Base-by-base conservation (phyloP, 2,888 invertebrate species). In the Malthinus seriepunctatus region DNA sequence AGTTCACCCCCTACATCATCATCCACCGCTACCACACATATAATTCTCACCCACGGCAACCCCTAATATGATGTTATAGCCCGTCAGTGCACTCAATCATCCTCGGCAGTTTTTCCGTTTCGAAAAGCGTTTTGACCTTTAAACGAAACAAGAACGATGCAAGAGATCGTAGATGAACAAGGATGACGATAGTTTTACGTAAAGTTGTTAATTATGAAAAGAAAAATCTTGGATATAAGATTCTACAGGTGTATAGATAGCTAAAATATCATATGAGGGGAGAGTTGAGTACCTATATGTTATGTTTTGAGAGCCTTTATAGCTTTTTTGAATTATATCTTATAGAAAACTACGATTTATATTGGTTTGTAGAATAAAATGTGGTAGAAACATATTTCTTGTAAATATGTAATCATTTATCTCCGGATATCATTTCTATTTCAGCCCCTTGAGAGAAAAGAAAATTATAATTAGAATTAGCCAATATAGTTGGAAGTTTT, bases 21-120 rank as follows among this genome's bases (percentile, higher is more conserved):
- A 70, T 67, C 67, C 69, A 67, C 72, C 69, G 73, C 73, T 73
- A 73, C 62, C 72, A 67, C 76, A 77, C 76, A 76, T 76, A 77
- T 76, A 76, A 76, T 76, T 72, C 76, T 71, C 68, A 72, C 75
- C 73, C 67, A 70, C 67, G 70, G 71, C 67, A 69, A 67, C 67
- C 72, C 61, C 69, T 78, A 78, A 78, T 78, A 77, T 78, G 77
- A 78, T 78, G 77, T 78, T 78, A 78, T 78, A 76, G 77, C 77
- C 76, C 75, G 76, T 76, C 75, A 74, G 73, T 73, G 69, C 71
- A 73, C 72, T 78, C 77, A 76, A 78, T 78, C 78, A 78, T 77
- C 72, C 73, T 63, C 71, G 56, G 52, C 52, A 62, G 59, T 44
- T 57, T 34, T 32, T 23, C 33, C 11, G 15, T 12, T 11, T 51